A percentile compares a stretch with the other conserved stretches of the same genome.
Conservation (phyloP, 2,113 vertebrate genomes). For the Corvus cornix region DNA sequence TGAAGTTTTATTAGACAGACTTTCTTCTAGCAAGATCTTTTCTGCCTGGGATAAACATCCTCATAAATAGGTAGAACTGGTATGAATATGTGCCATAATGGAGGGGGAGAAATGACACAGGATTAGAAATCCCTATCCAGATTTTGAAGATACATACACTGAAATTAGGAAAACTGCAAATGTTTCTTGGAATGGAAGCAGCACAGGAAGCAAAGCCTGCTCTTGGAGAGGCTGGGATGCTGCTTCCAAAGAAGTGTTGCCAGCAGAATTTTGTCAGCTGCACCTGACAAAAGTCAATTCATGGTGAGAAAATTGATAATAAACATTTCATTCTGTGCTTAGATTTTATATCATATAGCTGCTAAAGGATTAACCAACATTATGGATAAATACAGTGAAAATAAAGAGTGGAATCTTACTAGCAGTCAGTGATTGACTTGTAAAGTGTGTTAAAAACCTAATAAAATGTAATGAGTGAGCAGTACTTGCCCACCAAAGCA, state of each 20-base stretch:
- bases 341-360: neutral
- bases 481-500: neutral
- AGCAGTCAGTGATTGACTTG: neutral
- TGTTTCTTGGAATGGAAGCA: neutral
- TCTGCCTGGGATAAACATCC: neutral
- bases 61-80: neutral
- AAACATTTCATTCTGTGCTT: neutral
- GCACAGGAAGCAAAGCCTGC: neutral
- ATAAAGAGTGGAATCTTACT: neutral
- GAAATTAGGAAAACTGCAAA: neutral
- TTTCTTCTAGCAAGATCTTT: neutral
- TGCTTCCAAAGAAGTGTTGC: neutral
- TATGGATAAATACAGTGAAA: neutral
- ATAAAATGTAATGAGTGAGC: neutral
- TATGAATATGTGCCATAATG: neutral
- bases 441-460: neutral
- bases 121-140: neutral
- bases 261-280: neutral
- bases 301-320: neutral
- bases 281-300: neutral
- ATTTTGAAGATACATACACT: neutral
- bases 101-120: neutral
- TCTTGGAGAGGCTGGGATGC: neutral
- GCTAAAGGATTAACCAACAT: neutral
- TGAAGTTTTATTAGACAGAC: neutral